Evolutionary conservation across 2,888 invertebrate species (phyloP), one percentile per base, ranked within the genome.

Genomic region (Xestoiulus laeticollis): DNA sequence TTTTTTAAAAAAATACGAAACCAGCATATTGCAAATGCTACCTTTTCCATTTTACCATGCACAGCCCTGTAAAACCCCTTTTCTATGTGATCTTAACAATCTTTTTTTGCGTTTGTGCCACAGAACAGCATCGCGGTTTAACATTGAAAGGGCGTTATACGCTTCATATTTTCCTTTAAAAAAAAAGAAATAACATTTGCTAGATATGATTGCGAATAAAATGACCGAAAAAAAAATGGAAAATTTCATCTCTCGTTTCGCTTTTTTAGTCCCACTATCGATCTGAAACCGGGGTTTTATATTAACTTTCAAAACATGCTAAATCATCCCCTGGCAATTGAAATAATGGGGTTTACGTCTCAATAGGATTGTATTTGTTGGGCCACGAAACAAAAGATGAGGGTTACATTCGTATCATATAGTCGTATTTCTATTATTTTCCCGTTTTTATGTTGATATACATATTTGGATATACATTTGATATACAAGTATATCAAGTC

Each of bases 251-350:
- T 38, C 38, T 38, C 38, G 38, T 38, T 38, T 38, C 38, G 38
- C 6, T 38, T 38, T 38, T 5, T 38, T 38, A 3, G 3, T 5
- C 38, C 38, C 38, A 4, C 22, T n/a, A 22, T 59, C 59, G 59
- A 59, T n/a, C 22, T 19, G n/a, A 59, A 59, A 19, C n/a, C 22
- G 5, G 59, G 59, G n/a, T 59, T 59, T 43, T n/a, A 4, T 8
- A 22, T 59, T 59, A 22, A 59, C 22, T 59, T 59, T 59, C n/a
- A 59, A n/a, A 59, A 59, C 59, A 59, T 59, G 59, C 59, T 22
- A 59, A 59, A 59, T 59, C 59, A 59, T 59, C 59, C 59, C 59
- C 59, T n/a, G 59, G n/a, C n/a, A 22, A 59, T 59, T 59, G n/a
- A 59, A 59, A 59, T 22, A 59, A 22, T n/a, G 22, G 19, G 19